Evolutionary conservation across 2,113 vertebrate species (phyloP).

Genomic region (Neodontobutis hainanensis): DNA sequence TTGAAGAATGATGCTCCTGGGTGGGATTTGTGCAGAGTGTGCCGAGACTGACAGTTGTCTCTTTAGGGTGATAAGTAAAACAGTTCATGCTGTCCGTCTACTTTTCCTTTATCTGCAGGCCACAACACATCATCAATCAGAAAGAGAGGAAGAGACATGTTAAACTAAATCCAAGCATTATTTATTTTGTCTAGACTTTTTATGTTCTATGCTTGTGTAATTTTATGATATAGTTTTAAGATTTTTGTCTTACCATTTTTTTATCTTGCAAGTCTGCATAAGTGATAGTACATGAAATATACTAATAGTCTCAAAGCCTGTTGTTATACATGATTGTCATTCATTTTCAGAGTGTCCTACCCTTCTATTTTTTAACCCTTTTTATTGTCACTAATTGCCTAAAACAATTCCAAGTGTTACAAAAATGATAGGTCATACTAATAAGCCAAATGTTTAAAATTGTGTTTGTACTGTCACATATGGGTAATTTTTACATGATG

Average conservation of each 20-base stretch:
- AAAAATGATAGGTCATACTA: neutral
- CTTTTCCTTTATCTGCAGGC: neutral
- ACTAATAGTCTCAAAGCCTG: too few species aligned
- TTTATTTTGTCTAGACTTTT: neutral
- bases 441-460: slow-evolving; percentile 18
- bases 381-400: slow-evolving; percentile 9
- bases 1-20: slow-evolving; percentile 21
- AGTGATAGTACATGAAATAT: too few species aligned
- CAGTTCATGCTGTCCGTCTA: neutral
- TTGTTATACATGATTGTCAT: too few species aligned
- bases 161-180: slow-evolving; percentile 3
- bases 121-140: neutral
- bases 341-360: too few species aligned
- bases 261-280: too few species aligned
- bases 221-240: neutral
- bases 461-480: too few species aligned
- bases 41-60: slow-evolving; percentile 10
- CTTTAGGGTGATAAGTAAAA: neutral
- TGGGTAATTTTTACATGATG: slow-evolving; percentile 16
- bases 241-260: neutral
- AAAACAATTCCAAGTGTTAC: slow-evolving; percentile 3
- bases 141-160: neutral
- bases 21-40: slow-evolving; percentile 9
- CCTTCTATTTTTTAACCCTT: neutral
- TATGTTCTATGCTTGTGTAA: too few species aligned